These are phyloP conservation scores for Notothenia coriiceps DNA, from an alignment of 2,113 vertebrate species.

Conservation along the genomic window DNA sequence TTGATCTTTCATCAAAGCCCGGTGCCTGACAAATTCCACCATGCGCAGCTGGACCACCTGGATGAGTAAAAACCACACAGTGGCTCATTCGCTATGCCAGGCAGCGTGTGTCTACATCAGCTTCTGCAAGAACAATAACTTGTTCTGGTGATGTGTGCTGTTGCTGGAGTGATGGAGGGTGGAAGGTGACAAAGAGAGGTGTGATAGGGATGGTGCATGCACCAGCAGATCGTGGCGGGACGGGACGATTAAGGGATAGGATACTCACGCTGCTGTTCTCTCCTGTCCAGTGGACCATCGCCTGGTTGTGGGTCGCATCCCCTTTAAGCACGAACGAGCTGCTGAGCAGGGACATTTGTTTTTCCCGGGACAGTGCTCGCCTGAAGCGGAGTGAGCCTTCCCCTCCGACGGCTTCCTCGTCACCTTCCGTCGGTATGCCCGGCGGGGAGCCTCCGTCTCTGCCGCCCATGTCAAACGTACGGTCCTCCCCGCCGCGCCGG, in stretches of 20 bases:
- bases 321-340: constrained; percentile 97
- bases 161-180: constrained; percentile 33
- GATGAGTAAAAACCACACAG: constrained; percentile 52
- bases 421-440: constrained; percentile 47
- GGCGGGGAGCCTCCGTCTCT: constrained; percentile 54
- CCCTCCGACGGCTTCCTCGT: constrained; percentile 44
- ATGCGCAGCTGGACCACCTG: constrained; percentile 45
- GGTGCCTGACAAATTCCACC: constrained; percentile 3
- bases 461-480: constrained; percentile 57
- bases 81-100: not conserved
- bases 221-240: constrained; percentile 37
- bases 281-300: constrained; percentile 99
- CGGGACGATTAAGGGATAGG: constrained; percentile 9
- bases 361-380: constrained; percentile 85
- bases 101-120: constrained; percentile 18
- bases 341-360: constrained; percentile 90
- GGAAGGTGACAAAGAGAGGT: constrained; percentile 53
- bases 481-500: constrained; percentile 69
- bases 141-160: constrained; percentile 35
- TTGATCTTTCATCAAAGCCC: constrained; percentile 16
- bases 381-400: constrained; percentile 75
- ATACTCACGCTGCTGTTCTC: constrained; percentile 98
- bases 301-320: constrained; percentile 98
- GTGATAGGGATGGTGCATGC: constrained; percentile 10
- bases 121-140: constrained; percentile 57